These are phyloP conservation scores for Macaca mulatta DNA, from an alignment of 2,113 vertebrate genomes.

Conservation along the genomic window DNA sequence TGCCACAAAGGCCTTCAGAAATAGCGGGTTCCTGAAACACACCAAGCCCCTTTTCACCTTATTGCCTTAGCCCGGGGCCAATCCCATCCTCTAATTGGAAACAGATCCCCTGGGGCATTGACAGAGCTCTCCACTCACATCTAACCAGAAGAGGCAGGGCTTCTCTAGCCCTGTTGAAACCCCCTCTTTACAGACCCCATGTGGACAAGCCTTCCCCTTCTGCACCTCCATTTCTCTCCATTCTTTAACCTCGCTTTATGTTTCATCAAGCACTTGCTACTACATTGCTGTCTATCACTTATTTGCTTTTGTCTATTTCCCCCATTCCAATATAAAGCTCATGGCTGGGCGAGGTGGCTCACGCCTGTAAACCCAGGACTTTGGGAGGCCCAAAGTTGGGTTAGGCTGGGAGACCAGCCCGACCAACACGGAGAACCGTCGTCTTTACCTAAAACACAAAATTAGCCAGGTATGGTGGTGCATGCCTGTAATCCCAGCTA, in stretches of 20 bases:
- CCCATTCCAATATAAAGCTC: not conserved
- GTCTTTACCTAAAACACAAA: too few relatives aligned
- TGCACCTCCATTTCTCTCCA: not conserved
- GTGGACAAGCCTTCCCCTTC: not conserved
- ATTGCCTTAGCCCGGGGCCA: not conserved
- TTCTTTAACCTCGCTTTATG: not conserved
- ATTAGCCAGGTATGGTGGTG: too few relatives aligned
- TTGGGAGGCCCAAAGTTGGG: too few relatives aligned
- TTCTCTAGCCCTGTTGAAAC: not conserved
- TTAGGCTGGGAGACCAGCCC: too few relatives aligned
- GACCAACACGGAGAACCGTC: too few relatives aligned
- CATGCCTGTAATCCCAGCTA: too few relatives aligned
- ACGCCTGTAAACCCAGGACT: too few relatives aligned
- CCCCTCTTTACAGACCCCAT: not conserved
- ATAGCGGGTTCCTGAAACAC: slow-evolving; percentile 1
- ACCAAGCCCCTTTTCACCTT: not conserved
- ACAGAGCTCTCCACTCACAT: not conserved
- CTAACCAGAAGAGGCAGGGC: not conserved
- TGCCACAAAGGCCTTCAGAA: not conserved
- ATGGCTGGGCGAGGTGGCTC: too few relatives aligned
- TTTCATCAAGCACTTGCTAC: not conserved
- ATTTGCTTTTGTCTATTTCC: not conserved
- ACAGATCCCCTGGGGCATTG: slow-evolving; percentile 28
- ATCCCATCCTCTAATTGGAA: slow-evolving; percentile 36
- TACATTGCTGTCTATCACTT: not conserved